Conservation (phyloP, 2,888 invertebrate genomes). For the Acrocyrtus sp. region DNA sequence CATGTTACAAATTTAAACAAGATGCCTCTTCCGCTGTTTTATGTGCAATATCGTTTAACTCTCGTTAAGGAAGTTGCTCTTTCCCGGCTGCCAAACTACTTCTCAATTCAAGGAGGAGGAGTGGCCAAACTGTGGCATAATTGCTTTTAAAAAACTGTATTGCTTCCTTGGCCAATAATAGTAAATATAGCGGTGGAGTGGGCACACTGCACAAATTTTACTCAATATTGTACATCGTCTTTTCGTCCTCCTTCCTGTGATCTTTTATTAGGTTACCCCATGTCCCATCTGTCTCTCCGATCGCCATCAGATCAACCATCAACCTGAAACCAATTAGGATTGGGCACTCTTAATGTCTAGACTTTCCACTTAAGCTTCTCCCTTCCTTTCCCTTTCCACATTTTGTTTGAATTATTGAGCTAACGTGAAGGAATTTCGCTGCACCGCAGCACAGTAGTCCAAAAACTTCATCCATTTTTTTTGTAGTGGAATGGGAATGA, state of each 20-base stretch:
- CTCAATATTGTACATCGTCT: neutral
- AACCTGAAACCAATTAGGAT: constrained; percentile 46
- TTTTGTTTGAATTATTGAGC: constrained; percentile 38
- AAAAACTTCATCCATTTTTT: constrained; percentile 2
- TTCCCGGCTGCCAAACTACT: constrained; percentile 15
- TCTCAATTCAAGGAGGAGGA: constrained; percentile 23
- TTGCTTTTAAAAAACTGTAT: constrained; percentile 33
- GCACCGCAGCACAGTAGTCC: neutral
- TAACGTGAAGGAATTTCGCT: constrained; percentile 18
- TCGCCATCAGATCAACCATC: neutral
- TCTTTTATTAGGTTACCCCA: neutral
- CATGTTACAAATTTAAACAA: constrained; percentile 45
- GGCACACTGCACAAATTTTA: neutral
- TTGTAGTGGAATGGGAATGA: neutral
- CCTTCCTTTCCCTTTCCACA: constrained; percentile 13
- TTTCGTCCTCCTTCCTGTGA: neutral
- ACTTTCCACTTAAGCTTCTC: neutral
- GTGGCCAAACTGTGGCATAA: neutral
- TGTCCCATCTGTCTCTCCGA: constrained; percentile 35
- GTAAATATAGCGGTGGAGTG: constrained; percentile 22
- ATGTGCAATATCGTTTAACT: too few species aligned
- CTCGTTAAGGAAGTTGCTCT: neutral
- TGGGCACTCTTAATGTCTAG: constrained; percentile 33
- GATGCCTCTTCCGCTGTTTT: constrained; percentile 15
- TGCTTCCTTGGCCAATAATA: constrained; percentile 38